phyloP scores from a whole-genome alignment of 2,113 vertebrate species.

The Amphilophus citrinellus region DNA sequence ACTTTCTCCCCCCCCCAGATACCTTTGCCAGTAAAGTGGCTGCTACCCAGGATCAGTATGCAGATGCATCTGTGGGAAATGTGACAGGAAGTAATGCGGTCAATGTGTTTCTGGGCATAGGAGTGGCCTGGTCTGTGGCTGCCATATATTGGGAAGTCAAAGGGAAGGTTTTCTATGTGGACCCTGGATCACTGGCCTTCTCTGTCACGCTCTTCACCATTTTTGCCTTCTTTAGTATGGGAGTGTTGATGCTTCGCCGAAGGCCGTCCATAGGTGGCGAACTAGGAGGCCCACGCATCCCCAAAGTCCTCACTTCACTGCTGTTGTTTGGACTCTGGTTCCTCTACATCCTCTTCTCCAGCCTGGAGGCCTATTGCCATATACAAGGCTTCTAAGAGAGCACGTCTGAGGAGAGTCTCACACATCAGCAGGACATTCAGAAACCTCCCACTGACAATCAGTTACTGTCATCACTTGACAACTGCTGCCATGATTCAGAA shows the following conservation, averaged over 20 bases:
- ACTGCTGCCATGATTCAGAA: slow-evolving; percentile 60
- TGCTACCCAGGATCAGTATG: slow-evolving; percentile 91
- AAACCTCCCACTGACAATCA: slow-evolving; percentile 12
- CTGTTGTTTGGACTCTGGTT: slow-evolving; percentile 90
- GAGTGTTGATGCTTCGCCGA: slow-evolving; percentile 87
- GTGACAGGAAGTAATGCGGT: slow-evolving; percentile 94
- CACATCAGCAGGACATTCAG: slow-evolving; percentile 33
- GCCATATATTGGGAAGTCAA: slow-evolving; percentile 90
- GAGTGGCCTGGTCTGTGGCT: slow-evolving; percentile 91
- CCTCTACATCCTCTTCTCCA: slow-evolving; percentile 90
- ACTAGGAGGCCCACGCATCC: slow-evolving; percentile 85
- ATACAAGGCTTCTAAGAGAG: slow-evolving; percentile 87
- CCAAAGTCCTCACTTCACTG: slow-evolving; percentile 84
- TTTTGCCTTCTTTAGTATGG: slow-evolving; percentile 89
- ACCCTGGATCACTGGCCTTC: slow-evolving; percentile 91
- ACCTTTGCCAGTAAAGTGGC: slow-evolving; percentile 95
- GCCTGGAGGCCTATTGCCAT: slow-evolving; percentile 93
- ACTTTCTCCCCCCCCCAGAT: slow-evolving; percentile 73
- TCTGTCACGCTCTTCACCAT: slow-evolving; percentile 95
- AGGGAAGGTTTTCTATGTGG: slow-evolving; percentile 86
- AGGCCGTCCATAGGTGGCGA: slow-evolving; percentile 89
- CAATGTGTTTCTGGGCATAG: slow-evolving; percentile 93
- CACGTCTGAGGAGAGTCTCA: not conserved
- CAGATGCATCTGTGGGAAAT: slow-evolving; percentile 91
- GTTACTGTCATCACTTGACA: slow-evolving; percentile 35